Base-by-base conservation (phyloP, 2,888 invertebrate species). In the Geophilus truncorum region DNA sequence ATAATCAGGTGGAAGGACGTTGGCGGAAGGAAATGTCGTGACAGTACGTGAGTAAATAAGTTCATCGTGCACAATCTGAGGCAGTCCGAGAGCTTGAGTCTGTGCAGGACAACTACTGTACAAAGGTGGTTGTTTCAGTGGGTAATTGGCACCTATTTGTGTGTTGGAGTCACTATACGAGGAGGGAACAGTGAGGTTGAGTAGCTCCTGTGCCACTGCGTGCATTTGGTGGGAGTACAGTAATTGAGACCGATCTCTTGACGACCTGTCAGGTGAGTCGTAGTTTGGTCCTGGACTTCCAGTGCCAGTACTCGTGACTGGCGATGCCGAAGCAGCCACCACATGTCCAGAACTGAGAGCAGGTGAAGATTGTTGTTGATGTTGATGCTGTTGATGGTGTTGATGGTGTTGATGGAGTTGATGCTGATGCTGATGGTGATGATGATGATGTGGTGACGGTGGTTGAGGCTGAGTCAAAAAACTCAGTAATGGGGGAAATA, bases 81-180 rank as follows among this genome's bases (percentile, higher is more conserved):
- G 28, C 15, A 80, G 78, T n/a, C 51, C 40, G 9, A 30, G 5
- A n/a, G 25, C 76, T 15, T 78, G 45, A 5, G 34, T 25, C 70
- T 81, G 79, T n/a, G 57, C 78, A 28, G 82, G 82, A 84, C 91
- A 90, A 83, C 90, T 90, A 45, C 90, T 89, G 84, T 91, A 91
- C 51, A 89, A 89, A n/a, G 91, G 91, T 1, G 91, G 90, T 84
- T 90, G 90, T 85, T 92, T 92, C 51, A 92, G 86, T 76, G 90
- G 86, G 82, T 90, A 86, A 84, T 87, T 88, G 32, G 88, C 87
- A 3, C 82, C 78, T 18, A 45, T 23, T 25, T 32, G 34, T 25
- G 79, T 77, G 28, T 36, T n/a, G 80, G 45, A 40, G 25, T 77
- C 81, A 36, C 21, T 25, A 18, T 70, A 23, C 75, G 75, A 40